These are phyloP conservation scores for Phaethornis superciliosus DNA, from an alignment of 2,113 vertebrate genomes.

Conservation along the genomic window DNA sequence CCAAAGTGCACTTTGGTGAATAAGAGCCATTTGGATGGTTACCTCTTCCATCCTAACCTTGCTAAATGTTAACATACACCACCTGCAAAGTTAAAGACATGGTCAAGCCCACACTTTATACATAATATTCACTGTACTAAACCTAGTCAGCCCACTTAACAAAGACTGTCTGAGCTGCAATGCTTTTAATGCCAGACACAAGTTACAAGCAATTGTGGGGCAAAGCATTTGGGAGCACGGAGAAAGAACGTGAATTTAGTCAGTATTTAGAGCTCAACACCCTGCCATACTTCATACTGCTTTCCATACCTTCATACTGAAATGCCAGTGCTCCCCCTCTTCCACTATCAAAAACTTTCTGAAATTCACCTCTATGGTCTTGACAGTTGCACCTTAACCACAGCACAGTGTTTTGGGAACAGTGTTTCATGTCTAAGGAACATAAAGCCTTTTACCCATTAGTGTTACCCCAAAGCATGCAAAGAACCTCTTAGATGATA, in stretches of 20 bases:
- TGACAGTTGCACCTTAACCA: not conserved
- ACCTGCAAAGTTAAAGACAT: not conserved
- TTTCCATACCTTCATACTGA: not conserved
- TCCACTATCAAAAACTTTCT: not conserved
- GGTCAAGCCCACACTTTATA: not conserved
- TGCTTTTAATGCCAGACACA: not conserved
- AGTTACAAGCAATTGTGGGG: not conserved
- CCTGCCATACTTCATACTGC: not conserved
- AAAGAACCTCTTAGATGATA: not conserved
- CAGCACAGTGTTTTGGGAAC: not conserved
- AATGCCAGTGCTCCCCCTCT: not conserved
- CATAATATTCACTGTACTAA: not conserved
- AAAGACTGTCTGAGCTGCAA: not conserved
- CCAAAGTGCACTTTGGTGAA: not conserved
- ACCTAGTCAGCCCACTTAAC: not conserved
- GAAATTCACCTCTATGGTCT: not conserved
- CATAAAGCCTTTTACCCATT: not conserved
- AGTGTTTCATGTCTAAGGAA: not conserved
- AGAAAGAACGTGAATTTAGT: fast-evolving
- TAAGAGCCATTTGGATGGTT: not conserved
- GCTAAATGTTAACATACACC: fast-evolving
- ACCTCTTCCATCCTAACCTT: not conserved
- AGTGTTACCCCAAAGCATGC: not conserved
- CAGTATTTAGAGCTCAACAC: not conserved
- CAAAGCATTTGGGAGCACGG: not conserved